Percentiles rank a stretch among this genome's conserved stretches.
These are phyloP conservation scores for Nothocercus nigrocapillus DNA, from an alignment of 2,113 vertebrate genomes.

Conservation along the genomic window DNA sequence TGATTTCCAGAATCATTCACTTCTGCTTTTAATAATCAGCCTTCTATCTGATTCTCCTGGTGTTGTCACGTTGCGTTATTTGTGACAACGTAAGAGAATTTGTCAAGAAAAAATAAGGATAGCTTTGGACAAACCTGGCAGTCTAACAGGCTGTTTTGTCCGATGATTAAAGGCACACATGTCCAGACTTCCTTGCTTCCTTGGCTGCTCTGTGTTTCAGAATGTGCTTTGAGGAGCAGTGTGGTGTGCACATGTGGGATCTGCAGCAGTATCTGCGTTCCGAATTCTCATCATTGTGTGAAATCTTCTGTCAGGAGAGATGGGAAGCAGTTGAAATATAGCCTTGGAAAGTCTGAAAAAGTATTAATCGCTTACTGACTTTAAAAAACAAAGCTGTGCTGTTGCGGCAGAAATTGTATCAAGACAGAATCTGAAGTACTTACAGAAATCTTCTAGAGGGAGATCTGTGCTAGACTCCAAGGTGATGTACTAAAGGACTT, in stretches of 20 bases:
- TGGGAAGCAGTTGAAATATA: not conserved
- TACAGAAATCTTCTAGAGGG: not conserved
- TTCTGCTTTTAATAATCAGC: conserved; percentile 49
- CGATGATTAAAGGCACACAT: not conserved
- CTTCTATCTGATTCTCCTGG: not conserved
- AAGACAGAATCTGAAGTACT: not conserved
- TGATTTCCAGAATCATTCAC: not conserved
- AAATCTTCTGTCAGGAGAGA: not conserved
- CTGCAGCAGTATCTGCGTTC: not conserved
- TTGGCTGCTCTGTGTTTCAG: not conserved
- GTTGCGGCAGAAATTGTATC: rapidly evolving
- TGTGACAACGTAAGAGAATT: not conserved
- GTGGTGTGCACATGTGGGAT: not conserved
- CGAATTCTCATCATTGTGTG: rapidly evolving
- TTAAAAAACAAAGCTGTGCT: rapidly evolving
- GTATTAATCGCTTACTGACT: not conserved
- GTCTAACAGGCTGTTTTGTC: not conserved
- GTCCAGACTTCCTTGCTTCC: not conserved
- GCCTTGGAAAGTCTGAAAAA: not conserved
- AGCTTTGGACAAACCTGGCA: not conserved
- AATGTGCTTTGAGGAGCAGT: not conserved
- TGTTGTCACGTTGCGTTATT: not conserved
- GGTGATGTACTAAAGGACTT: not conserved
- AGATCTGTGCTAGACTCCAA: not conserved
- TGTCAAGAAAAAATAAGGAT: not conserved